Conservation (phyloP, 2,113 vertebrate species). For the Calonectris borealis region DNA sequence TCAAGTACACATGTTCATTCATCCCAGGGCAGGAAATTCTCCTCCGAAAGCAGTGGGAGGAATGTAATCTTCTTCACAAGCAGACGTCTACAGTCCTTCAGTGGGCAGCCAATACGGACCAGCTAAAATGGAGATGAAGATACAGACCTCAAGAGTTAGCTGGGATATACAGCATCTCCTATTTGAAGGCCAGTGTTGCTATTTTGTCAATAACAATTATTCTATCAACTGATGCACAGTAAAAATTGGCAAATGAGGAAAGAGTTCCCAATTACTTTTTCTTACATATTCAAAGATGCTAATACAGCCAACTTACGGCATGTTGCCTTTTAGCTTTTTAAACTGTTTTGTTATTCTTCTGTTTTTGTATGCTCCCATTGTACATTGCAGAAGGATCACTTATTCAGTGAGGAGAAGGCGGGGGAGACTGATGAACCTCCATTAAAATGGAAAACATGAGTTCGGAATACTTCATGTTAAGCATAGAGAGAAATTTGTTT, state of each 20-base stretch:
- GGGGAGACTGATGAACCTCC: neutral
- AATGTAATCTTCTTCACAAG: neutral
- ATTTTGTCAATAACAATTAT: neutral
- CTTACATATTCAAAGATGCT: neutral
- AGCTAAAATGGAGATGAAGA: neutral
- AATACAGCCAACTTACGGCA: neutral
- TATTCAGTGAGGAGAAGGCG: neutral
- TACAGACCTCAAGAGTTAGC: neutral
- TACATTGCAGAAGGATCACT: neutral
- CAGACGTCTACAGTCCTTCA: neutral
- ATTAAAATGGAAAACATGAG: conserved; percentile 10
- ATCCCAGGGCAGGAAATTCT: neutral
- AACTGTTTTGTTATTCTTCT: neutral
- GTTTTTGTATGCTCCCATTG: neutral
- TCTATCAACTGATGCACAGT: neutral
- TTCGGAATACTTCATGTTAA: conserved; percentile 5
- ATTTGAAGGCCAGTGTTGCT: neutral
- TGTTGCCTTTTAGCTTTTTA: neutral
- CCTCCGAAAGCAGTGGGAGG: neutral
- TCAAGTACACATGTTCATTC: neutral
- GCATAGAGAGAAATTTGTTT: conserved; percentile 6
- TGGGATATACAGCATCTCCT: neutral
- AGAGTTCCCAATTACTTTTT: neutral
- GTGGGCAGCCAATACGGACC: neutral
- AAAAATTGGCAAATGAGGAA: neutral